A percentile compares a stretch with the other conserved stretches of the same genome.
Evolutionary conservation across 2,888 invertebrate species (phyloP).

Genomic region (Ectemnius cavifrons): DNA sequence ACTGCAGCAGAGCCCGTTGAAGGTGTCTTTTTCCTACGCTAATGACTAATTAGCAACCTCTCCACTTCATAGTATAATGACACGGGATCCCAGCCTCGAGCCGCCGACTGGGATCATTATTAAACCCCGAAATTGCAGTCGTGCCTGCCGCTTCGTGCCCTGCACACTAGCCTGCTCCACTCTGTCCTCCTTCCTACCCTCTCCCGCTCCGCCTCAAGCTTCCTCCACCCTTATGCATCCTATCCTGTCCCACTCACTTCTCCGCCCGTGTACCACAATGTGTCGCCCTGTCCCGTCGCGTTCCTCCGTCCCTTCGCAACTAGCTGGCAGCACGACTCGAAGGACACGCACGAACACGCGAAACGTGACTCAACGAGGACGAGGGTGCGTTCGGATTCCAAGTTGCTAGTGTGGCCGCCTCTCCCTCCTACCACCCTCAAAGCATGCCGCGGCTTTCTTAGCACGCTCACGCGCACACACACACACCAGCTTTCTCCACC

Average conservation of each 20-base stretch:
- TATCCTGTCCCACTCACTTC: background rate
- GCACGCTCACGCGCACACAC: no score
- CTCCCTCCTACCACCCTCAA: background rate
- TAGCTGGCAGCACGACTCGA: conserved; percentile 27
- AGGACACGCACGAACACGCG: conserved; percentile 50
- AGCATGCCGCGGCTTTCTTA: background rate
- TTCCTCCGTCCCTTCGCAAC: background rate
- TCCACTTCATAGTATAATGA: conserved; percentile 75
- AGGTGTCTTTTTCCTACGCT: conserved; percentile 77
- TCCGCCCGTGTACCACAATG: background rate
- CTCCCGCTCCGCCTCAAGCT: background rate
- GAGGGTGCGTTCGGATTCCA: conserved; percentile 42
- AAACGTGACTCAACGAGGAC: conserved; percentile 53
- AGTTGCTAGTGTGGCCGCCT: background rate
- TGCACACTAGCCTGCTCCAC: conserved; percentile 35
- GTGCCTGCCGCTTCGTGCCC: conserved; percentile 49
- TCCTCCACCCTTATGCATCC: conserved; percentile 10
- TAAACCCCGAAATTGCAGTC: conserved; percentile 68
- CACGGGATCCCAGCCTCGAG: conserved; percentile 62
- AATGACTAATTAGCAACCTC: conserved; percentile 78
- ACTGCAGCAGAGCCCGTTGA: conserved; percentile 54
- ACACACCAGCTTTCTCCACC: background rate
- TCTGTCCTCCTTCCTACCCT: conserved; percentile 36
- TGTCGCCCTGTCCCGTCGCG: conserved; percentile 3
- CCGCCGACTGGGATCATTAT: conserved; percentile 68